Evolutionary conservation across 2,888 invertebrate species (phyloP), one percentile per base, ranked within the genome.

Genomic region (Psococerastis gibbosa): DNA sequence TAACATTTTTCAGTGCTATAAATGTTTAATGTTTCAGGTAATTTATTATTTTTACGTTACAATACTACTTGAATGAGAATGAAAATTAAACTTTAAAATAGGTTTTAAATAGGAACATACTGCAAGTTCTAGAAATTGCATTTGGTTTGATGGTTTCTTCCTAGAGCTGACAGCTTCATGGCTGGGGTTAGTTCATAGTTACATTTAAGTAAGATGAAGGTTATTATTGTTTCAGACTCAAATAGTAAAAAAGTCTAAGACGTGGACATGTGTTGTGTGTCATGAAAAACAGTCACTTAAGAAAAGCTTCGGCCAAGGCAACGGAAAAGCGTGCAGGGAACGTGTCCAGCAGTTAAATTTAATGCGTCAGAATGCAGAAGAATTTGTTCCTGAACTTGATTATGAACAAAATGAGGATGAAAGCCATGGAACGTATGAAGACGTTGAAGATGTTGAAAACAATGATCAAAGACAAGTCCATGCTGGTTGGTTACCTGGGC

Each of bases 241-340:
- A 20, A 38, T 38, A 6, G 20, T 20, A 5, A 38, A 38, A 11
- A 38, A 38, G 11, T n/a, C 20, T 18, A 38, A 38, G 22, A 38
- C 15, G 20, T 38, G 38, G 38, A 13, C 17, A 6, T 38, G 38
- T 18, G 22, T 20, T 18, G 22, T 38, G 16, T 38, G 38, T 22
- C 17, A 20, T 4, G 22, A 17, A 5, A 38, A 38, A 20, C 38
- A 38, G 38, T 18, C 38, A 38, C 22, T 38, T n/a, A 38, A 38
- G 20, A 5, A 18, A 11, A 20, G n/a, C 20, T 38, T 20, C 22
- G 38, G 38, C 5, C 15, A 15, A 5, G 38, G 38, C 4, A 38
- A n/a, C 20, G 38, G 38, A 5, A 38, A 38, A 22, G 38, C 15
- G 15, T 38, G 38, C 20, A 16, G 18, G 5, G 3, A 18, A 18